Percentiles rank a stretch among this genome's conserved stretches.
These are phyloP conservation scores for Drosophila quinaria DNA, from an alignment of 2,888 invertebrate genomes.

Conservation along the genomic window DNA sequence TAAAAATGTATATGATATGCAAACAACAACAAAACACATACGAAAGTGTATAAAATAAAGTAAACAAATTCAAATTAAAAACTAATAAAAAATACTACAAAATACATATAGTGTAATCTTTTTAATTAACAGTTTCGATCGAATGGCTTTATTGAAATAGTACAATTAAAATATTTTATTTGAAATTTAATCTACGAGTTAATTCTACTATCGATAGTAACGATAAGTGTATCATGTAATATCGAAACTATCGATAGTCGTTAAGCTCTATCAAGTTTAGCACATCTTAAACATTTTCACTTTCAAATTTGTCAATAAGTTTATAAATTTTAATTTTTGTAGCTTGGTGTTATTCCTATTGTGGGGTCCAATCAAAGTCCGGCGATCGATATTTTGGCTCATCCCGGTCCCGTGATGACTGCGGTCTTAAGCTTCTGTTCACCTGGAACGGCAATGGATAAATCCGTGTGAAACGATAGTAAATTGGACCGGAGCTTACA, in stretches of 20 bases:
- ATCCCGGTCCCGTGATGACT: not conserved
- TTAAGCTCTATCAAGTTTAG: conserved; percentile 13
- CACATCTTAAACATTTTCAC: conserved; percentile 8
- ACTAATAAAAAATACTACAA: conserved; percentile 58
- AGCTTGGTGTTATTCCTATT: conserved; percentile 13
- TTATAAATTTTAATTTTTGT: not conserved
- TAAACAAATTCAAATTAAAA: conserved; percentile 56
- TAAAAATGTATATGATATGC: conserved; percentile 46
- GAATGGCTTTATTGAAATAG: too few species aligned
- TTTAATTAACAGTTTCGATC: not conserved
- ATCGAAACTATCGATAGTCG: conserved; percentile 34
- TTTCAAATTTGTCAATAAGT: conserved; percentile 22
- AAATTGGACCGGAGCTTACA: conserved; percentile 1
- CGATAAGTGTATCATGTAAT: not conserved
- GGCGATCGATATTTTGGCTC: not conserved
- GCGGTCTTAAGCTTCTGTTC: not conserved
- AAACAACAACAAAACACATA: conserved; percentile 54
- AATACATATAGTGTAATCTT: conserved; percentile 11
- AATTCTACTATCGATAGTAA: conserved; percentile 19
- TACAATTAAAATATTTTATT: conserved; percentile 4
- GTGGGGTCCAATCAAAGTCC: conserved; percentile 32
- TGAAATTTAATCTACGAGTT: conserved; percentile 1
- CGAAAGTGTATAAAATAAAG: conserved; percentile 63
- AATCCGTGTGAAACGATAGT: not conserved
- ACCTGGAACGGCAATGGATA: not conserved